Base-by-base conservation (phyloP, 2,113 vertebrate species). In the Poicephalus meyeri region DNA sequence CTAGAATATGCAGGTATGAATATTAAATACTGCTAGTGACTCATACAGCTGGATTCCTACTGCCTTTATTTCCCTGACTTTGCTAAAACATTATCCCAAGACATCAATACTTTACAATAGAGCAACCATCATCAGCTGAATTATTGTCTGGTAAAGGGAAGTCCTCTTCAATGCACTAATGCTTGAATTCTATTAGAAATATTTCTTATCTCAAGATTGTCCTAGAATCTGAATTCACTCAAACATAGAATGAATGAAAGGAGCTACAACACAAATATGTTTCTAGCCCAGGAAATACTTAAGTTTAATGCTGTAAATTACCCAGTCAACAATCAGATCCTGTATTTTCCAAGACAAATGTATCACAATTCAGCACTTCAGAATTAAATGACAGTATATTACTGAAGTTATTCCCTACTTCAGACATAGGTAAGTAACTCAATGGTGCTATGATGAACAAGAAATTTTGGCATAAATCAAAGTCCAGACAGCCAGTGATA, bases 1-100 rank as follows among this genome's bases (percentile, higher is more conserved):
- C 89, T 95, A 96, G 91, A 86, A 85, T 71, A 93, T 14, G 44
- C 74, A 95, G 37, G 49, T 92, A 93, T 90, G 88, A 97, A 96
- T 97, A 96, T 55, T 86, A 96, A 94, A 93, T 82, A 80, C 52
- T 68, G 84, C 47, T n/a, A 77, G 53, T 58, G 86, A 88, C 53
- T 96, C 79, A 80, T 16, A 95, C 85, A 97, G 86, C 73, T 88
- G 87, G 88, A 95, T 66, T 94, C 82, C 29, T 46, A 81, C 58
- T 65, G 68, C 80, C 85, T 95, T 63, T 46, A 79, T 93, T 88
- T 71, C 41, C 82, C 47, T 41, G 68, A 96, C 39, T 86, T 80
- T 47, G 90, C 79, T 93, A 95, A 89, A 96, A 90, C 28, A 33
- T 50, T 66, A 73, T 82, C 41, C 49, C 79, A 88, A 74, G 60